Evolutionary conservation across 2,113 vertebrate species (phyloP).

Genomic region (Excalfactoria chinensis): DNA sequence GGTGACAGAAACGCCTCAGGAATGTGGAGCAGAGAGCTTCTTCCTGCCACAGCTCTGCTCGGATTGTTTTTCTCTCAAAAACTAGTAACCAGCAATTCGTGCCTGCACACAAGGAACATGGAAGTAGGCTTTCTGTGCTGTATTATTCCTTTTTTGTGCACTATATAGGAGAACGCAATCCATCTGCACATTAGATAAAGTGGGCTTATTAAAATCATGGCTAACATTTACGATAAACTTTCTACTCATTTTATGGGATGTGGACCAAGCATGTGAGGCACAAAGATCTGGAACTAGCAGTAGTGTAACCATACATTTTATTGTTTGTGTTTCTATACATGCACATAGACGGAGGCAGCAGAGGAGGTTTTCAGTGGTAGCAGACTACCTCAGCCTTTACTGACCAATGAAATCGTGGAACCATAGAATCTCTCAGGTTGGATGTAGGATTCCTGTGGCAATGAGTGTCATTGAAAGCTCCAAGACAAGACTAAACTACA

Average conservation of each 20-base stretch:
- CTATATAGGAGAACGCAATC: neutral
- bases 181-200: neutral
- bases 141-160: neutral
- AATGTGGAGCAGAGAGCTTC: neutral
- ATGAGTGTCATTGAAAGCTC: slow-evolving; percentile 23
- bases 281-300: neutral
- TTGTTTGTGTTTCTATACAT: neutral
- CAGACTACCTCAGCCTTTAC: neutral
- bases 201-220: neutral
- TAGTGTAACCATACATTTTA: neutral
- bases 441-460: slow-evolving; percentile 18
- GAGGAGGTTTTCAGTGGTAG: neutral
- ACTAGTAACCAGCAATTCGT: neutral
- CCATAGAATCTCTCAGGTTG: no score
- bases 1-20: neutral
- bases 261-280: neutral
- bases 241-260: neutral
- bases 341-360: rapidly evolving
- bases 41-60: neutral
- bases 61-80: neutral
- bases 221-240: neutral
- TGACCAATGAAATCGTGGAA: neutral
- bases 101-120: neutral
- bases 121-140: neutral
- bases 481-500: neutral